These are phyloP conservation scores for Papilio gigon DNA, from an alignment of 2,888 invertebrate species.

Conservation along the genomic window DNA sequence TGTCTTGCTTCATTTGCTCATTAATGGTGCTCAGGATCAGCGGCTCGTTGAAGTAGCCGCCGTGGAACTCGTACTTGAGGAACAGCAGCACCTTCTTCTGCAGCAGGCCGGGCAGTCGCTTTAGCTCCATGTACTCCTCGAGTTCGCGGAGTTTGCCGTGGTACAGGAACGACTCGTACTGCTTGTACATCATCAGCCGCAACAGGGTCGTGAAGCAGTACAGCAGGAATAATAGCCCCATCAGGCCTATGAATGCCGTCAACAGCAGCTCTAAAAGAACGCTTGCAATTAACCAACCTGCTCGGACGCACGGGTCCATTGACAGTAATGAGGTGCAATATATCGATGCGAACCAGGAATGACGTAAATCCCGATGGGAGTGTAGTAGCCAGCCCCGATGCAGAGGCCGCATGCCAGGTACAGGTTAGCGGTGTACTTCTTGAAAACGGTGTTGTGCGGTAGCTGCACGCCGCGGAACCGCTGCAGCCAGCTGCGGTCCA, in stretches of 20 bases:
- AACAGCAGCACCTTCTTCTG: constrained; percentile 59
- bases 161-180: constrained; percentile 55
- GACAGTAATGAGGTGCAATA: not conserved
- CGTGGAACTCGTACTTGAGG: constrained; percentile 64
- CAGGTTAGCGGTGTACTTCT: constrained; percentile 60
- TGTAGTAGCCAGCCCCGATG: constrained; percentile 58
- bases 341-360: constrained; percentile 43
- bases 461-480: constrained; percentile 46
- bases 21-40: constrained; percentile 62
- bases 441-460: constrained; percentile 44
- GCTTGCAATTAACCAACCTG: not conserved
- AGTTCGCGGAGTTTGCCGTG: constrained; percentile 58
- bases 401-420: constrained; percentile 57
- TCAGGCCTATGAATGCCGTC: constrained; percentile 52
- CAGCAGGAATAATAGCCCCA: constrained; percentile 57
- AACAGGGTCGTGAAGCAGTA: constrained; percentile 56
- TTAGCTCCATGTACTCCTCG: constrained; percentile 57
- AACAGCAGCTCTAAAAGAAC: constrained; percentile 51
- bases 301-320: not conserved
- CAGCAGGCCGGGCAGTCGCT: constrained; percentile 56
- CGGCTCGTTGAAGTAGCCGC: constrained; percentile 61
- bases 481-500: constrained; percentile 50
- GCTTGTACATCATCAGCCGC: constrained; percentile 56
- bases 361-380: constrained; percentile 50
- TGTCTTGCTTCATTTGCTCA: constrained; percentile 78